A percentile compares a stretch with the other conserved stretches of the same genome.
These are phyloP conservation scores for Allygus modestus DNA, from an alignment of 2,888 invertebrate species.

Conservation along the genomic window DNA sequence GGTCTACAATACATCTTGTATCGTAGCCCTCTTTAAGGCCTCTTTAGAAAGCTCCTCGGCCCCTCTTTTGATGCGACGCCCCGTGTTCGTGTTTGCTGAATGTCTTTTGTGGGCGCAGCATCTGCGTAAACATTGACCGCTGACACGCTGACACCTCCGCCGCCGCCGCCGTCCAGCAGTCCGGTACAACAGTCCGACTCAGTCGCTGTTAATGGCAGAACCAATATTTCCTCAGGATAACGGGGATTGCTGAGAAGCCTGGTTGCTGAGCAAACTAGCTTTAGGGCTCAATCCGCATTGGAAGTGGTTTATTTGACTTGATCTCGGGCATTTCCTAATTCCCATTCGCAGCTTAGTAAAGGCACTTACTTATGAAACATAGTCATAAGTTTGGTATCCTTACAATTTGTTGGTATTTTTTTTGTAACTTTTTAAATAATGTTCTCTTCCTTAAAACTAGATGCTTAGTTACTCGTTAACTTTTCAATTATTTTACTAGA, in stretches of 20 bases:
- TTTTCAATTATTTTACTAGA: too few species aligned
- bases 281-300: slow-evolving; percentile 8
- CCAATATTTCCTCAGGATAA: slow-evolving; percentile 41
- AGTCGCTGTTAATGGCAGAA: slow-evolving; percentile 32
- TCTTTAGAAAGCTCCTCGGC: slow-evolving; percentile 52
- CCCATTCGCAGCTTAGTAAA: background rate
- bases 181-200: background rate
- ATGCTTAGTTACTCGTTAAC: too few species aligned
- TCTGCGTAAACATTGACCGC: slow-evolving; percentile 50
- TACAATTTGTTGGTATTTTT: too few species aligned
- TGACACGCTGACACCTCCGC: slow-evolving; percentile 19
- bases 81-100: slow-evolving; percentile 43
- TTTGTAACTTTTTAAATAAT: too few species aligned
- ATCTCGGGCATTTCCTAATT: background rate
- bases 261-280: background rate
- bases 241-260: background rate
- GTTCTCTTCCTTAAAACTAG: too few species aligned
- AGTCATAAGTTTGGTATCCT: too few species aligned
- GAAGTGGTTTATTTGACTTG: slow-evolving; percentile 10
- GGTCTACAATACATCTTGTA: slow-evolving; percentile 54
- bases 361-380: too few species aligned
- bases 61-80: slow-evolving; percentile 33
- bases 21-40: slow-evolving; percentile 57
- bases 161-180: too few species aligned
- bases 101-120: slow-evolving; percentile 40